Base-by-base conservation (phyloP, 2,113 vertebrate species). In the Platichthys flesus region DNA sequence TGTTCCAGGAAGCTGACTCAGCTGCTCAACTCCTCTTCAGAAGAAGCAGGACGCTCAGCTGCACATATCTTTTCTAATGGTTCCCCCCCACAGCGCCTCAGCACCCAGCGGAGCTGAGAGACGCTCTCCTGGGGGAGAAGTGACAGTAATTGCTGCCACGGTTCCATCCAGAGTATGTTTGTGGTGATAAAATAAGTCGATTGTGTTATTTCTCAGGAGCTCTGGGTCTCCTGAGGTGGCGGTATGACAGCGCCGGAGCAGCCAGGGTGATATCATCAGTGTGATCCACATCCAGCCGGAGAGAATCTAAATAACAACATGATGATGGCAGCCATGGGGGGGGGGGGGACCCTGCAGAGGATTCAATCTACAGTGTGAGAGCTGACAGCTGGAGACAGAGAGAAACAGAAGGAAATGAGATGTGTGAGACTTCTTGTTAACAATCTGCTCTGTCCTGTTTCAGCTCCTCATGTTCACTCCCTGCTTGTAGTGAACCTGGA, bases 131-230 rank as follows among this genome's bases (percentile, higher is more conserved):
- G 31, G 67, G 45, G 5, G 51, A 9, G 18, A 76, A 45, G 55
- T 52, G 61, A 8, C 12, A 2, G 14, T 28, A 71, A 83, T 71
- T 71, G 70, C 60, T 31, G 14, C 66, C 67, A 21, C 21, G 1
- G 28, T 28, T 40, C 40, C 40, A 40, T 13, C 10, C 40, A 40
- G 40, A 40, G 40, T 40, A 0, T 57, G 54, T 66, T 66, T 79
- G 37, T n/a, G 31, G 54, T 31, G 71, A 76, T 76, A 62, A 79
- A 78, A 68, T 66, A n/a, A 57, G 62, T 55, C 55, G 55, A 75
- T 72, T 72, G 58, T 77, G 42, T 31, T 68, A 4, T 31, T 58
- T 75, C 54, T 78, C 12, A 5, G 21, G 51, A 40, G 65, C 51
- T 7, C 47, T 55, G 15, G 2, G 23, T 3, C 65, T 76, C 56